phyloP scores from a whole-genome alignment of 2,888 invertebrate genomes.

The Ischnura elegans region DNA sequence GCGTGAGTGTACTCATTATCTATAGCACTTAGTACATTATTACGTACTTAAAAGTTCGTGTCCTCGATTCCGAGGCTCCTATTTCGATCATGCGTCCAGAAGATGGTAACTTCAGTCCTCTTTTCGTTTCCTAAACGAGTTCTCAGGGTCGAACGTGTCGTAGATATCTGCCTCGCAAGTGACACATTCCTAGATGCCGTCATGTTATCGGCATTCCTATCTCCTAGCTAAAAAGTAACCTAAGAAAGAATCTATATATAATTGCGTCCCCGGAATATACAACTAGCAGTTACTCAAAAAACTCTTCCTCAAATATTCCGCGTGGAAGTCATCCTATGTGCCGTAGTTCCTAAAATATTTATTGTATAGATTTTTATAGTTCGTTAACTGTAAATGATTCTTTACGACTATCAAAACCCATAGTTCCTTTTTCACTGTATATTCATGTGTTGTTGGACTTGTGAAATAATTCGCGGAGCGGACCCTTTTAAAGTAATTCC shows the following conservation, averaged over 20 bases:
- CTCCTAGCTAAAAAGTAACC: neutral
- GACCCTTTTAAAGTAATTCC: neutral
- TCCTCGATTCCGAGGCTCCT: neutral
- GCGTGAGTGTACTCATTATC: neutral
- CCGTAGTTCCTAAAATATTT: constrained; percentile 60
- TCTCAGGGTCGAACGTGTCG: neutral
- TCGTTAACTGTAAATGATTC: constrained; percentile 49
- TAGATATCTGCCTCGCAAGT: constrained; percentile 24
- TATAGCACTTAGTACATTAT: neutral
- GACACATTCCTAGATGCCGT: constrained; percentile 16
- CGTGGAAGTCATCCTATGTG: constrained; percentile 60
- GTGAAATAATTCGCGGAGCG: neutral
- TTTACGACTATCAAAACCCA: constrained; percentile 53
- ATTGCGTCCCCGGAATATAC: constrained; percentile 51
- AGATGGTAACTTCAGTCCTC: neutral
- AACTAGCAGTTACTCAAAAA: constrained; percentile 22
- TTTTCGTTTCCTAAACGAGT: neutral
- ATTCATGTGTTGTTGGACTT: neutral
- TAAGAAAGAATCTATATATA: constrained; percentile 7
- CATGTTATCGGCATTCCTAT: neutral
- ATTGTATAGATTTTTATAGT: constrained; percentile 46
- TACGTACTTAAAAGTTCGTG: neutral
- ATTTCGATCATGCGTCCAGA: neutral
- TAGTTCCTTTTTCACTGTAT: constrained; percentile 43
- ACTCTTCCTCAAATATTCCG: constrained; percentile 58